These are phyloP conservation scores for Eurytoma californica DNA, from an alignment of 2,888 invertebrate genomes.

Conservation along the genomic window DNA sequence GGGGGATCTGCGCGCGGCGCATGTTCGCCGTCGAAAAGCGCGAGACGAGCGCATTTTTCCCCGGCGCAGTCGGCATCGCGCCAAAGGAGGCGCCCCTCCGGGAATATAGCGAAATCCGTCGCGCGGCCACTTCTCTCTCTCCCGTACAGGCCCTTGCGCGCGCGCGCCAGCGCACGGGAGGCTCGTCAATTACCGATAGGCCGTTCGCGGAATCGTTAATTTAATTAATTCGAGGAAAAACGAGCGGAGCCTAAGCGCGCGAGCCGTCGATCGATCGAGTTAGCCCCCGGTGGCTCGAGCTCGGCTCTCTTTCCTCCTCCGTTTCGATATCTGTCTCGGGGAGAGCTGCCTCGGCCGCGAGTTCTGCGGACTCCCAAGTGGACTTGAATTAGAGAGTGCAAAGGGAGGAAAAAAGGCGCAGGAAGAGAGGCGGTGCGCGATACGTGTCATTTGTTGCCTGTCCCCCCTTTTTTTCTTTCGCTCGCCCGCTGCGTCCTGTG, in stretches of 20 bases:
- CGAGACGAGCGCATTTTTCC: not conserved
- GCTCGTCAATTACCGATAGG: slow-evolving; percentile 53
- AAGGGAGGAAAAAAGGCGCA: slow-evolving; percentile 4
- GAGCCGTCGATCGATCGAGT: slow-evolving; percentile 33
- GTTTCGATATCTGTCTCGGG: slow-evolving; percentile 32
- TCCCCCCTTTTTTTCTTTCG: not conserved
- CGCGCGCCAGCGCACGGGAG: not conserved
- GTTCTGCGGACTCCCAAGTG: slow-evolving; percentile 38
- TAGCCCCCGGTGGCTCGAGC: not conserved
- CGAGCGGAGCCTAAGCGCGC: slow-evolving; percentile 14
- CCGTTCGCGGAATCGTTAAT: slow-evolving; percentile 56
- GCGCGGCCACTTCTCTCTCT: not conserved
- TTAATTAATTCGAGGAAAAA: slow-evolving; percentile 53
- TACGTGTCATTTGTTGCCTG: slow-evolving; percentile 14
- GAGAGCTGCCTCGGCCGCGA: not conserved
- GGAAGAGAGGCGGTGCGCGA: not conserved
- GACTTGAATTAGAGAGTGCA: slow-evolving; percentile 36
- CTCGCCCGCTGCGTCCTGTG: not conserved
- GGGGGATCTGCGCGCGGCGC: slow-evolving; percentile 4
- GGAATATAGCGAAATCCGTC: slow-evolving; percentile 30
- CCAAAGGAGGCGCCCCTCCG: not conserved
- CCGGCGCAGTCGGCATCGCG: not conserved
- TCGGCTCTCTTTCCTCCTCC: not conserved
- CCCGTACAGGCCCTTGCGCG: too few species aligned
- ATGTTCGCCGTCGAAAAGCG: slow-evolving; percentile 40